Evolutionary conservation across 2,797 vertebrate genomes (phyloP), one percentile per base, ranked within the genome.

Genomic region (Sciaenops ocellatus): DNA sequence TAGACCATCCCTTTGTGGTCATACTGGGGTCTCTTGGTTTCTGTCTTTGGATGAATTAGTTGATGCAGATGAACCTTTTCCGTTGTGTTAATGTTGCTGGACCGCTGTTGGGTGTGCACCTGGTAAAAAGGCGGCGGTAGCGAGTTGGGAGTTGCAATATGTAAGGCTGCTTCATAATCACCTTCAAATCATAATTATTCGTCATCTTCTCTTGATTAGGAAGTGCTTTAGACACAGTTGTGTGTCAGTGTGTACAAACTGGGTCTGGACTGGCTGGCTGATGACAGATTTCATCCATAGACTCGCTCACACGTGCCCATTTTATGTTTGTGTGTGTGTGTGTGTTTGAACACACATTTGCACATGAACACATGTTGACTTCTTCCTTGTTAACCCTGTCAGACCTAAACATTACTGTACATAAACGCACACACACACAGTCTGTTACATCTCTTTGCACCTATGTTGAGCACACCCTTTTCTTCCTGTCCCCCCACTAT

Each of bases 181-280:
- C 68, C 65, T 77, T 81, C 56, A 52, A 86, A 73, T 81, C 51
- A n/a, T 70, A 63, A 84, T 74, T 60, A 51, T 70, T 73, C 73
- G 69, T 69, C 71, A 71, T 80, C 73, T 57, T 77, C 77, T 83
- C 64, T 85, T 64, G 28, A 80, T 86, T 78, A 84, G 84, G 76
- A 92, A 90, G 90, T 89, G 90, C 86, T 89, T 91, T 89, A 84
- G 87, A 90, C 83, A 85, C 80, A 47, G 65, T 11, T 1, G 8
- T 42, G 82, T 91, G 85, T 91, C 85, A 16, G 67, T 60, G 72
- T 87, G 68, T 85, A 80, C 68, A 85, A 64, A 84, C 63, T 63
- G 62, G 72, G 83, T 64, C 85, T 50, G 80, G 76, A 62, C 80
- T 77, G 83, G 79, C 84, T 82, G 61, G 75, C 76, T 79, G 83